Conservation (phyloP, 92 coral and sea anemone species). For the Scolanthus callimorphus region DNA sequence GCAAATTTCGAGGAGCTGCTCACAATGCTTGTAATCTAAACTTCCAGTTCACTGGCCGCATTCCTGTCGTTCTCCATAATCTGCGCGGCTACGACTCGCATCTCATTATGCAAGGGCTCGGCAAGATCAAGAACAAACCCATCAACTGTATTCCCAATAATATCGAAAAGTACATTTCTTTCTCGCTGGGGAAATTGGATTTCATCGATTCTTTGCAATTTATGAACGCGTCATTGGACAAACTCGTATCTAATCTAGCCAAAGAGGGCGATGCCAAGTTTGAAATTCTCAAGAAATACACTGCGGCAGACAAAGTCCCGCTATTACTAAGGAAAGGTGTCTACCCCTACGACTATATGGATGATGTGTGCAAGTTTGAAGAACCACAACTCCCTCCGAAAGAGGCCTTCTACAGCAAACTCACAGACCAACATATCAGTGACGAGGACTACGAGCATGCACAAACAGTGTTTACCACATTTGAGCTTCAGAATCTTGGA, state of each 20-base stretch:
- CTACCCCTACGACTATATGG: conserved; percentile 15
- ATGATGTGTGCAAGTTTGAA: not conserved
- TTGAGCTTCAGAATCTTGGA: conserved; percentile 14
- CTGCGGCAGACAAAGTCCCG: not conserved
- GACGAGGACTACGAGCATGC: conserved; percentile 36
- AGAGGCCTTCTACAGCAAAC: conserved; percentile 22
- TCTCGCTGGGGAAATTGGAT: conserved; percentile 28
- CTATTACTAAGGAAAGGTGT: conserved; percentile 13
- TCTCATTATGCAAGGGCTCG: conserved; percentile 39
- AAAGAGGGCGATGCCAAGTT: conserved; percentile 5
- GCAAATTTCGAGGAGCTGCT: not conserved
- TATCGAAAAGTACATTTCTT: conserved; percentile 53
- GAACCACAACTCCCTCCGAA: conserved; percentile 17
- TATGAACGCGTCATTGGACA: conserved; percentile 26
- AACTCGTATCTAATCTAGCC: conserved; percentile 13
- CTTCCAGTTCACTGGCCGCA: conserved; percentile 14
- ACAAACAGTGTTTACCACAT: conserved; percentile 11
- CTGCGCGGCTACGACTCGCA: conserved; percentile 45
- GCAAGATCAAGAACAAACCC: conserved; percentile 18
- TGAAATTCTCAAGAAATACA: conserved; percentile 4
- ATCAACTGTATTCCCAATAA: conserved; percentile 56
- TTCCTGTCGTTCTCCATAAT: conserved; percentile 34
- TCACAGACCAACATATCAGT: conserved; percentile 14
- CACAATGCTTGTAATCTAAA: conserved; percentile 20
- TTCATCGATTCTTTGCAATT: conserved; percentile 44